A percentile compares a stretch with the other conserved stretches of the same genome.
Conservation (phyloP, 2,888 invertebrate genomes). For the Automeris io region DNA sequence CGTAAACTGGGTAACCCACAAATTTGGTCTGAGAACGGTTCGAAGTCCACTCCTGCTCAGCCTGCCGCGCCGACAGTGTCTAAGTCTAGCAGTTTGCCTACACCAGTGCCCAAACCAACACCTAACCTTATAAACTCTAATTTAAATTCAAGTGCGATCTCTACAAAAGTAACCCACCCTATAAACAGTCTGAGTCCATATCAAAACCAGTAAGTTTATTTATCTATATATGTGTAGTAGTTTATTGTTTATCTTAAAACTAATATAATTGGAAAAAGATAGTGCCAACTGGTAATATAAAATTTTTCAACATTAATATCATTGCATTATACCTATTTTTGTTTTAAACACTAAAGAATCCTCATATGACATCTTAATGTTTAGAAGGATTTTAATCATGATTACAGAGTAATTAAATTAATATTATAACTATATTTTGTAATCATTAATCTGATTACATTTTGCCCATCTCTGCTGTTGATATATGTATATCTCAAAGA, state of each 20-base stretch:
- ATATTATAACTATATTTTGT: too few species aligned
- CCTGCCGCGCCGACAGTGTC: constrained; percentile 32
- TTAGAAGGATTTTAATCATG: too few species aligned
- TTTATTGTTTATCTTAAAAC: neutral
- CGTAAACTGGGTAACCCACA: constrained; percentile 88
- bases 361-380: too few species aligned
- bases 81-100: constrained; percentile 24
- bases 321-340: too few species aligned
- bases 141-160: constrained; percentile 58
- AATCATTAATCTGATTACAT: too few species aligned
- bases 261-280: too few species aligned
- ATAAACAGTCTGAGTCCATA: constrained; percentile 94
- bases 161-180: constrained; percentile 80
- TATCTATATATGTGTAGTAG: neutral
- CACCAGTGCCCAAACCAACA: constrained; percentile 24
- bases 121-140: constrained; percentile 28
- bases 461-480: too few species aligned
- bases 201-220: constrained; percentile 85
- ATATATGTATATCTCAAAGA: too few species aligned
- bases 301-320: too few species aligned
- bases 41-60: constrained; percentile 31
- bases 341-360: too few species aligned
- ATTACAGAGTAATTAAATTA: too few species aligned
- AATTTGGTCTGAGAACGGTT: constrained; percentile 74
- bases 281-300: too few species aligned